phyloP scores from a whole-genome alignment of 2,797 vertebrate species.

The Sebastes baramenuke region DNA sequence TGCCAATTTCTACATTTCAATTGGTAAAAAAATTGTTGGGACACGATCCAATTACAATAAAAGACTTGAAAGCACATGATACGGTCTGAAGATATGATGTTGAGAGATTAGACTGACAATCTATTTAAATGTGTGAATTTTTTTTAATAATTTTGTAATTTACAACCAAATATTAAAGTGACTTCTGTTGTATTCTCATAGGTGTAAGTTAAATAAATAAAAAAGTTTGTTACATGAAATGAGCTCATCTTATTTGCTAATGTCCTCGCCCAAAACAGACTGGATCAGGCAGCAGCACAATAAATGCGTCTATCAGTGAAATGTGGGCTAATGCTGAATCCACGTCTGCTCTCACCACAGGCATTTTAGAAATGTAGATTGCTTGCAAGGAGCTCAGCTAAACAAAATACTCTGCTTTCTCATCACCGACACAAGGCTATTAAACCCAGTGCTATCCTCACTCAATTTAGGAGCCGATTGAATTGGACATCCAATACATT shows the following conservation, averaged over 20 bases:
- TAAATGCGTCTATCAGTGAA: constrained; percentile 41
- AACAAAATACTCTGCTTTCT: constrained; percentile 55
- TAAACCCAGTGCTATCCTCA: constrained; percentile 14
- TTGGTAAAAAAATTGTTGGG: constrained; percentile 18
- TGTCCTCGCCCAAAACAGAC: background rate
- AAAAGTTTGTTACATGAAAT: background rate
- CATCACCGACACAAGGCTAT: constrained; percentile 42
- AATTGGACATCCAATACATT: constrained; percentile 55
- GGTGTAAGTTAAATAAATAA: background rate
- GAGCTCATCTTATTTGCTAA: background rate
- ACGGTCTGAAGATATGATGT: background rate
- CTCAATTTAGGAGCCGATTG: constrained; percentile 55
- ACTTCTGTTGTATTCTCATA: background rate
- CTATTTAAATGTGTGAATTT: background rate
- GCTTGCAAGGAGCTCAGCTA: constrained; percentile 42
- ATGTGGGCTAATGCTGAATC: constrained; percentile 51
- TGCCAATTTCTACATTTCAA: constrained; percentile 25
- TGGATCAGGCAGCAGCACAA: constrained; percentile 7
- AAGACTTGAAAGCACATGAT: constrained; percentile 11
- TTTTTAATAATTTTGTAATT: too few species aligned
- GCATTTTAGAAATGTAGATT: constrained; percentile 60
- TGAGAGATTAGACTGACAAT: background rate
- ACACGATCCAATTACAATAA: constrained; percentile 17
- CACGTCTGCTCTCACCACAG: constrained; percentile 56
- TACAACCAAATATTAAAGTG: background rate